Percentiles rank a stretch among this genome's conserved stretches.
Conservation (phyloP, 2,888 invertebrate species). For the Dynastes tityus region DNA sequence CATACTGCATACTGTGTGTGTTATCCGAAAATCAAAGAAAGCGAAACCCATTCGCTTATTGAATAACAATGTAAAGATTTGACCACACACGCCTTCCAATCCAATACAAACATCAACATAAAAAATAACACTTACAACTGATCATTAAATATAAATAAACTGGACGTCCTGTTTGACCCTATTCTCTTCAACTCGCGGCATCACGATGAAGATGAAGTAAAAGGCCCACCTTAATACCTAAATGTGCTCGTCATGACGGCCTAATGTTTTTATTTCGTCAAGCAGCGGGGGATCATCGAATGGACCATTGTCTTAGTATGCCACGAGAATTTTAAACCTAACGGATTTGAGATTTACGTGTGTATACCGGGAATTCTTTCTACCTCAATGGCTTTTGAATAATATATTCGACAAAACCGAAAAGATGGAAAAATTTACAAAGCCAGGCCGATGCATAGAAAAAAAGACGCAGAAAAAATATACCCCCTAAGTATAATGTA, state of each 20-base stretch:
- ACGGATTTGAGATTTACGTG: slow-evolving; percentile 51
- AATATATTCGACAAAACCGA: slow-evolving; percentile 42
- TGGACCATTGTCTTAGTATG: slow-evolving; percentile 60
- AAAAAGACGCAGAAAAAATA: slow-evolving; percentile 23
- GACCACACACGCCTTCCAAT: slow-evolving; percentile 50
- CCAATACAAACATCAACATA: neutral
- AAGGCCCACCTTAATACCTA: slow-evolving; percentile 53
- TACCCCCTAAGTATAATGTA: slow-evolving; percentile 29
- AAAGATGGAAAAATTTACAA: slow-evolving; percentile 14
- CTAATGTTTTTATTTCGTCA: slow-evolving; percentile 55
- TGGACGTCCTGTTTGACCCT: slow-evolving; percentile 53
- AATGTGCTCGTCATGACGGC: slow-evolving; percentile 61
- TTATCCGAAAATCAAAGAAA: slow-evolving; percentile 12
- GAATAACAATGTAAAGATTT: slow-evolving; percentile 51
- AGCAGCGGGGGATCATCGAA: slow-evolving; percentile 58
- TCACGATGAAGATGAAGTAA: slow-evolving; percentile 40
- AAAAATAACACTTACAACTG: slow-evolving; percentile 57
- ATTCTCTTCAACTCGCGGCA: slow-evolving; percentile 13
- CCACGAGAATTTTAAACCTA: slow-evolving; percentile 59
- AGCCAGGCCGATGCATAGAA: neutral
- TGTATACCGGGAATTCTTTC: slow-evolving; percentile 55
- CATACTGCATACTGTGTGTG: no score
- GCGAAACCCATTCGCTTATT: slow-evolving; percentile 9
- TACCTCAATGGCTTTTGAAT: slow-evolving; percentile 49
- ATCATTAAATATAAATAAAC: slow-evolving; percentile 60